These are phyloP conservation scores for Drosophila cognata DNA, from an alignment of 2,888 invertebrate genomes.

Conservation along the genomic window DNA sequence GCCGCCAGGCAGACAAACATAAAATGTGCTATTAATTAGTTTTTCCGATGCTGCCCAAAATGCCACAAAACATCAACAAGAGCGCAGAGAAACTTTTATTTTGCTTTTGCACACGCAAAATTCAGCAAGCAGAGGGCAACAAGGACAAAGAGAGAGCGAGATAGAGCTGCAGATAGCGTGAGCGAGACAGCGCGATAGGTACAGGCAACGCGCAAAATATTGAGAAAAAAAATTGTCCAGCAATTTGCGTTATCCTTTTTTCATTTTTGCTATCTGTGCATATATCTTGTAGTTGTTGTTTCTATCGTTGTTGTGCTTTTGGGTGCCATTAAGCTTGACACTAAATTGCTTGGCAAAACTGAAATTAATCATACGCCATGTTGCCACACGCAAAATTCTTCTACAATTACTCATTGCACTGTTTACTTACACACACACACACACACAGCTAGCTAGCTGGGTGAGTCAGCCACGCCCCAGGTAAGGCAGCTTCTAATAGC, in stretches of 20 bases:
- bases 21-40: slow-evolving; percentile 80
- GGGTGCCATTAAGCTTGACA: slow-evolving; percentile 74
- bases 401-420: slow-evolving; percentile 43
- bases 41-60: slow-evolving; percentile 69
- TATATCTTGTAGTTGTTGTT: slow-evolving; percentile 62
- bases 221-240: slow-evolving; percentile 38
- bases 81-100: slow-evolving; percentile 45
- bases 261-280: slow-evolving; percentile 68
- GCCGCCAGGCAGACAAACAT: slow-evolving; percentile 59
- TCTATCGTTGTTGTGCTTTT: slow-evolving; percentile 26
- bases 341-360: slow-evolving; percentile 55
- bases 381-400: slow-evolving; percentile 36
- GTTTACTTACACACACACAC: background rate
- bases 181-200: slow-evolving; percentile 8
- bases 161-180: background rate
- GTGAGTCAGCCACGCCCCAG: slow-evolving; percentile 50
- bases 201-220: slow-evolving; percentile 30
- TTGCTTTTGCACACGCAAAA: slow-evolving; percentile 1
- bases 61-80: slow-evolving; percentile 50
- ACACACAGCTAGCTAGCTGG: slow-evolving; percentile 7
- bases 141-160: background rate
- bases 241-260: slow-evolving; percentile 45
- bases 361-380: slow-evolving; percentile 75
- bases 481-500: slow-evolving; percentile 33
- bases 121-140: background rate